Base-by-base conservation (phyloP, 2,113 vertebrate genomes). In the Terrapene triunguis region DNA sequence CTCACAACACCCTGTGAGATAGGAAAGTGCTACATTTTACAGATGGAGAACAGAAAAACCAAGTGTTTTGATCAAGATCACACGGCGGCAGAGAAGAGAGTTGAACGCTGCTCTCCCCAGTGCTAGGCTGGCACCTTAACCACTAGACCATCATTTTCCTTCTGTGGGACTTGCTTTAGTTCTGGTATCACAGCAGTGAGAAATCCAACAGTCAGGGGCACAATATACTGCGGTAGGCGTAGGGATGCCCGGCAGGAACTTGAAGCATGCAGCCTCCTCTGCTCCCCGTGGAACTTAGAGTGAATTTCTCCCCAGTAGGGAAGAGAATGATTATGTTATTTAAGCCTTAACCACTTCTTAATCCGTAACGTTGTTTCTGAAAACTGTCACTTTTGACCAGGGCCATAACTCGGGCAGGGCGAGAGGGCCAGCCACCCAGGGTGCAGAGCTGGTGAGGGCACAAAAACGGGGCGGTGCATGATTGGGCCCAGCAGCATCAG, bases 11-110 rank as follows among this genome's bases (percentile, higher is more conserved):
- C 24, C 38, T 44, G 22, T 17, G 14, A 59, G 11, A 2, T 10
- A 83, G 0, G 0, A 47, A 85, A 5, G 1, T 54, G 78, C 32
- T 85, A 10, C 35, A 2, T 54, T 50, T 11, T 27, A 7, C 5
- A 13, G 5, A 29, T 5, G 78, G 38, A 2, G 78, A 78, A 53
- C 57, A 3, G 69, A 42, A 21, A 5, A 17, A 59, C 4, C 55
- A 78, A 57, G 24, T 11, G n/a, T 29, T 25, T 54, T 19, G 25
- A n/a, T 17, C 53, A 82, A 57, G 38, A 25, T 42, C n/a, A 44
- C 38, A 27, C 11, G 42, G n/a, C 17, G n/a, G 54, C 38, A 27
- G 25, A 82, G 13, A n/a, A 55, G 24, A n/a, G 16, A 42, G 8
- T 16, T 11, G 53, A 82, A 55, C 9, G 3, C 25, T 8, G 12